These are phyloP conservation scores for Operophtera brumata DNA, from an alignment of 2,888 invertebrate genomes.

Conservation along the genomic window DNA sequence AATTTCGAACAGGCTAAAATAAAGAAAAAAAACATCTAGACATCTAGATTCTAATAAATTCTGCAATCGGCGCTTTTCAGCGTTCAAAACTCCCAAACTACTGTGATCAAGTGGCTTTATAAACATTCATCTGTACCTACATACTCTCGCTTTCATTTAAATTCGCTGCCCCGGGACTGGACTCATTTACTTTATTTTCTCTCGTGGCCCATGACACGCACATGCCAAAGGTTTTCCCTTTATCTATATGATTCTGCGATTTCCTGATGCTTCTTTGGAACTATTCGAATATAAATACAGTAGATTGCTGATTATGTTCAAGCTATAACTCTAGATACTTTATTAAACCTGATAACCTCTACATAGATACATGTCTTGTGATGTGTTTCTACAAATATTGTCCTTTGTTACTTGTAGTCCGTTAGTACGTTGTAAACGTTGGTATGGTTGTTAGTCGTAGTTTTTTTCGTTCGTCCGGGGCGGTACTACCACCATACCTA, in stretches of 20 bases:
- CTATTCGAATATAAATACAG: constrained; percentile 6
- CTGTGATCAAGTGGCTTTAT: background rate
- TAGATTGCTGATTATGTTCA: background rate
- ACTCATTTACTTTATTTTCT: constrained; percentile 24
- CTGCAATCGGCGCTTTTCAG: background rate
- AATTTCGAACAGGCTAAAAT: too few relatives aligned
- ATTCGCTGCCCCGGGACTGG: constrained; percentile 4
- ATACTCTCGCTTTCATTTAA: constrained; percentile 10
- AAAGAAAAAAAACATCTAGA: too few relatives aligned
- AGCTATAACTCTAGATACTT: too few relatives aligned
- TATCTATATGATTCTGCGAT: constrained; percentile 1
- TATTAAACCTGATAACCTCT: too few relatives aligned
- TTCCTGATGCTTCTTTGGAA: background rate
- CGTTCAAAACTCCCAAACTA: background rate
- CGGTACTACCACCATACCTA: too few relatives aligned
- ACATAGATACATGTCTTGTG: too few relatives aligned
- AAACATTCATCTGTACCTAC: background rate
- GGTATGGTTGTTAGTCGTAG: too few relatives aligned
- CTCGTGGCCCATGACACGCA: constrained; percentile 7
- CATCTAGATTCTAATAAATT: too few relatives aligned
- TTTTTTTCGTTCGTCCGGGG: too few relatives aligned
- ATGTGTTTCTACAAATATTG: too few relatives aligned
- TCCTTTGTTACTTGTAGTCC: too few relatives aligned
- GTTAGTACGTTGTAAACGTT: too few relatives aligned
- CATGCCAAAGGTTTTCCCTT: constrained; percentile 14